Evolutionary conservation across 2,888 invertebrate genomes (phyloP), one percentile per base, ranked within the genome.

Genomic region (Drosophila diplacantha): DNA sequence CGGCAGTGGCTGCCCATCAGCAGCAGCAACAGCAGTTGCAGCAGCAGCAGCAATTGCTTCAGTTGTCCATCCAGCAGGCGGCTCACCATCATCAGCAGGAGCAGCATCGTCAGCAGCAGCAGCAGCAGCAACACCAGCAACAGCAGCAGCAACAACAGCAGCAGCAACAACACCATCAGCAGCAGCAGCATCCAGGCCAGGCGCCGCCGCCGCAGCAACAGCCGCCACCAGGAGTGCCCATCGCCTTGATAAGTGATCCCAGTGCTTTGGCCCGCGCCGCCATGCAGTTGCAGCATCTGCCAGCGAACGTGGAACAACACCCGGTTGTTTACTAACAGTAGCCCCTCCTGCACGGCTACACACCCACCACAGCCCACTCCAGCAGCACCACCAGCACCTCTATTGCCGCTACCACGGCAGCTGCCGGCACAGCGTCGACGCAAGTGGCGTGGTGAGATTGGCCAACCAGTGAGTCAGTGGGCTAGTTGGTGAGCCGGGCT

Each of bases 261-360:
- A 83, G 86, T 67, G 85, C 85, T 46, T 71, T 88, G 77, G 87
- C 88, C 26, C 83, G 88, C n/a, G 87, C 87, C 38, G 86, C 88
- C 59, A 87, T 88, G 84, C 88, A 88, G 73, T 63, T 88, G 62
- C 88, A 88, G 68, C 88, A 88, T 78, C 76, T 88, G 75, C 88
- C 88, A 61, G 79, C 85, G 49, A 87, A 87, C 72, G 88, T 88
- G 34, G 88, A 88, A 60, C 88, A 88, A 63, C 88, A 88, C 80
- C 87, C 88, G 51, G 88, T 88, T 70, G 88, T 88, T 72, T 88
- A 88, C 83, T 88, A 87, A 85, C 86, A 84, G 75, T 81, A 85
- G 84, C 85, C 77, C 57, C 73, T 76, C 52, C 64, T 83, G 84
- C 83, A 66, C 62, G 80, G 74, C 70, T 69, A 73, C 66, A 67